A percentile compares a stretch with the other conserved stretches of the same genome.
Conservation (phyloP, 2,113 vertebrate species). For the Suricata suricatta region DNA sequence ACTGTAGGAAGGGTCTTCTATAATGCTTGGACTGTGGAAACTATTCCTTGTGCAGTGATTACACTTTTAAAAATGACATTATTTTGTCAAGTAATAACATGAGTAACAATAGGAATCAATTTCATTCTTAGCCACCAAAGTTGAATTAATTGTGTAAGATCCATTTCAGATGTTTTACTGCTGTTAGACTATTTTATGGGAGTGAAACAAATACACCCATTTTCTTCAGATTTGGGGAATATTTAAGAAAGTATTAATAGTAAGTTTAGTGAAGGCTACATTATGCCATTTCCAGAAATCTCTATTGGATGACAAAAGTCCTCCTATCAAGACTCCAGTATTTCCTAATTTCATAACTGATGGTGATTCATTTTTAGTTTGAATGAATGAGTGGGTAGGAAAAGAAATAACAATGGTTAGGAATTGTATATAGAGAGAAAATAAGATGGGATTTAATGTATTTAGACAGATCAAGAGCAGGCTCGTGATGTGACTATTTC, state of each 20-base stretch:
- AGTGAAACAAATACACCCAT: neutral
- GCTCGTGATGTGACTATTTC: neutral
- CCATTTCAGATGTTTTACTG: neutral
- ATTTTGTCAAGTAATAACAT: neutral
- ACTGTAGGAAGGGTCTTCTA: neutral
- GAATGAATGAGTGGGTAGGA: neutral
- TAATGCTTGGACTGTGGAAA: neutral
- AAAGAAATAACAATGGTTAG: neutral
- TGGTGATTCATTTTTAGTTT: neutral
- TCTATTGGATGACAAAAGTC: neutral
- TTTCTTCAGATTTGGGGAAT: neutral
- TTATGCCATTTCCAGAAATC: neutral
- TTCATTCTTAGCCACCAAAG: neutral
- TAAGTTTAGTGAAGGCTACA: neutral
- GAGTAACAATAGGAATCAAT: neutral
- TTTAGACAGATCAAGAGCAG: neutral
- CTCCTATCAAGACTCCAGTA: neutral
- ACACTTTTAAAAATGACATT: neutral
- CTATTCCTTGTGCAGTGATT: neutral
- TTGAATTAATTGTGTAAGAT: neutral
- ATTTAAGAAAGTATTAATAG: neutral
- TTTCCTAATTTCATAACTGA: neutral
- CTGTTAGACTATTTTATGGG: neutral
- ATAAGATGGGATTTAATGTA: neutral
- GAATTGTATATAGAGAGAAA: neutral